Percentiles rank a stretch among this genome's conserved stretches.
Evolutionary conservation across 1,140 invertebrate genomes (phyloP).

Genomic region (Whitmania pigra): DNA sequence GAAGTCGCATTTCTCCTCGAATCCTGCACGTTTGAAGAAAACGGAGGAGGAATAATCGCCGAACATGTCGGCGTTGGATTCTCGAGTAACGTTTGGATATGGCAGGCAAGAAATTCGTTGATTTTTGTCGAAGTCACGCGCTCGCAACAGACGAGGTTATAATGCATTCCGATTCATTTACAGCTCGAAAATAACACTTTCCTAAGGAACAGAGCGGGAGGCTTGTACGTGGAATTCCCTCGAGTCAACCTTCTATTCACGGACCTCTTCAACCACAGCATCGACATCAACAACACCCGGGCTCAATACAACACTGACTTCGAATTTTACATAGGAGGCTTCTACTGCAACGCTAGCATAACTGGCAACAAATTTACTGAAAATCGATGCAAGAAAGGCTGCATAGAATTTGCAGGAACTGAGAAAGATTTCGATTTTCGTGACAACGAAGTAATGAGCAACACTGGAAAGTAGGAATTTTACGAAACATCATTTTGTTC

Average conservation of each 20-base stretch:
- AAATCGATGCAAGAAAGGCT: constrained; percentile 74
- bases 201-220: constrained; percentile 57
- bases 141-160: background rate
- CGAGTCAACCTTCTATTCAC: constrained; percentile 25
- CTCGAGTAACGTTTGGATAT: constrained; percentile 42
- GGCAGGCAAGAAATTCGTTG: constrained; percentile 30
- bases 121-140: background rate
- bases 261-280: constrained; percentile 30
- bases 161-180: background rate
- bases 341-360: constrained; percentile 66
- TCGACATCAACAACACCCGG: constrained; percentile 31
- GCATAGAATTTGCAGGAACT: constrained; percentile 75
- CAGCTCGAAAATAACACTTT: constrained; percentile 47
- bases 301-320: constrained; percentile 35
- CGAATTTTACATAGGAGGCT: constrained; percentile 55
- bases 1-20: constrained; percentile 36
- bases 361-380: constrained; percentile 69
- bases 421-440: constrained; percentile 76
- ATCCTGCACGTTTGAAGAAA: constrained; percentile 31
- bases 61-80: constrained; percentile 42
- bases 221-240: constrained; percentile 53
- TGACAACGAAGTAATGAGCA: constrained; percentile 62
- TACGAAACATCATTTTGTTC: background rate
- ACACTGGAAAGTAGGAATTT: constrained; percentile 52
- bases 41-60: constrained; percentile 34